Evolutionary conservation across 2,888 invertebrate species (phyloP).

Genomic region (Stegophylla sp.): DNA sequence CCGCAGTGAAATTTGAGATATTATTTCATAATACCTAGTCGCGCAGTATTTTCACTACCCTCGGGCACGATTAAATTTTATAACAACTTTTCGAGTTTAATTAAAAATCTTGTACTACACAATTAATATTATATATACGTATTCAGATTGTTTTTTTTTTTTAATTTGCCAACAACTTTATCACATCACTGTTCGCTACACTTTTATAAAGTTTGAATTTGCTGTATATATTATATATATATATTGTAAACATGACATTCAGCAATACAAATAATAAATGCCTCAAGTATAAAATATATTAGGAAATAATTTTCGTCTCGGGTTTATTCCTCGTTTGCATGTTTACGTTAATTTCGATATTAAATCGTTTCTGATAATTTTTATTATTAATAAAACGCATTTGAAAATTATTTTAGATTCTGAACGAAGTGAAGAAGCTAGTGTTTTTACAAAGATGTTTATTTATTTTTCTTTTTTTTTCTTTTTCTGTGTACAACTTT

Average conservation of each 20-base stretch:
- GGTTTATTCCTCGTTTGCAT: neutral
- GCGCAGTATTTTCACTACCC: neutral
- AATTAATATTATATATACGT: neutral
- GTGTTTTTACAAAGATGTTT: too few species aligned
- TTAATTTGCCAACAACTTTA: slow-evolving; percentile 27
- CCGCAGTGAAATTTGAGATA: slow-evolving; percentile 30
- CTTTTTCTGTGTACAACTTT: too few species aligned
- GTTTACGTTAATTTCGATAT: neutral
- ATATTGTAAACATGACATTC: neutral
- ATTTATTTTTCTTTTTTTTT: too few species aligned
- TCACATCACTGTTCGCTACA: neutral
- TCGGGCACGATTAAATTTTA: slow-evolving; percentile 24
- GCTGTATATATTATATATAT: too few species aligned
- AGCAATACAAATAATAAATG: neutral
- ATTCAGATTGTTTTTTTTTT: slow-evolving; percentile 13
- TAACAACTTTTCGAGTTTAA: slow-evolving; percentile 30
- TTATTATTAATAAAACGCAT: neutral
- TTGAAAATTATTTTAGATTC: neutral
- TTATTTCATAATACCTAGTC: slow-evolving; percentile 23
- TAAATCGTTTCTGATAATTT: neutral
- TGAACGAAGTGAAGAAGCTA: too few species aligned
- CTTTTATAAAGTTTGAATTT: neutral
- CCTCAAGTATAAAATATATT: neutral
- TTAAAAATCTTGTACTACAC: neutral
- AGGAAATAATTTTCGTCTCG: neutral